Evolutionary conservation across 2,797 vertebrate species (phyloP).

Genomic region (Sebastes hubbsi): DNA sequence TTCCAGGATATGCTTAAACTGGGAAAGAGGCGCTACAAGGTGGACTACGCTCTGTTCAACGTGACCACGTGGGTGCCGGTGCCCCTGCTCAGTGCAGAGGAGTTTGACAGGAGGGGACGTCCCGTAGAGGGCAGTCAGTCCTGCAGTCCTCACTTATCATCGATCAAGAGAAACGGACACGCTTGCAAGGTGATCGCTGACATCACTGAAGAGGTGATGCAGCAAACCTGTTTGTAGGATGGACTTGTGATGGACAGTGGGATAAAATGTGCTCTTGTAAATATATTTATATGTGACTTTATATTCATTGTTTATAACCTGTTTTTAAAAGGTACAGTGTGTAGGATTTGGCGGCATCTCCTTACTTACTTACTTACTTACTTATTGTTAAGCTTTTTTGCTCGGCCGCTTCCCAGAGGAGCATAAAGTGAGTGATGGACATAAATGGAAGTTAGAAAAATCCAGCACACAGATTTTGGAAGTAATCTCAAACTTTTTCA

Average conservation of each 20-base stretch:
- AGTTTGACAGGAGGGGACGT: constrained; percentile 69
- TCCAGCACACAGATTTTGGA: too few species aligned
- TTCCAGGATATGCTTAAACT: constrained; percentile 90
- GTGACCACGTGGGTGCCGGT: constrained; percentile 88
- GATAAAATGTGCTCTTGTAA: constrained; percentile 12
- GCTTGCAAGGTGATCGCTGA: neutral
- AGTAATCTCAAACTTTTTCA: too few species aligned
- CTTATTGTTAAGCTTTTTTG: too few species aligned
- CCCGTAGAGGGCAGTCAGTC: constrained; percentile 2
- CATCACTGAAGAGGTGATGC: constrained; percentile 31
- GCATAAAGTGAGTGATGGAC: too few species aligned
- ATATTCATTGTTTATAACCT: neutral
- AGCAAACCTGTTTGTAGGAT: constrained; percentile 64
- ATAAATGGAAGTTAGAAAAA: too few species aligned
- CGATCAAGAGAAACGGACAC: constrained; percentile 21
- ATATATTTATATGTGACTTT: constrained; percentile 44
- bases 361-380: too few species aligned
- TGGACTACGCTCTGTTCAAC: constrained; percentile 91
- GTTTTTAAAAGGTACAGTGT: neutral
- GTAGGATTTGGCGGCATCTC: too few species aligned
- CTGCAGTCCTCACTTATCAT: neutral
- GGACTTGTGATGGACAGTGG: constrained; percentile 2
- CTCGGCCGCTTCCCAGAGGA: too few species aligned
- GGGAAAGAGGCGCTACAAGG: constrained; percentile 88
- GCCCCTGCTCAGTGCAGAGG: constrained; percentile 88